Base-by-base conservation (phyloP, 2,888 invertebrate genomes). In the Dyspetes luteomarginatus region DNA sequence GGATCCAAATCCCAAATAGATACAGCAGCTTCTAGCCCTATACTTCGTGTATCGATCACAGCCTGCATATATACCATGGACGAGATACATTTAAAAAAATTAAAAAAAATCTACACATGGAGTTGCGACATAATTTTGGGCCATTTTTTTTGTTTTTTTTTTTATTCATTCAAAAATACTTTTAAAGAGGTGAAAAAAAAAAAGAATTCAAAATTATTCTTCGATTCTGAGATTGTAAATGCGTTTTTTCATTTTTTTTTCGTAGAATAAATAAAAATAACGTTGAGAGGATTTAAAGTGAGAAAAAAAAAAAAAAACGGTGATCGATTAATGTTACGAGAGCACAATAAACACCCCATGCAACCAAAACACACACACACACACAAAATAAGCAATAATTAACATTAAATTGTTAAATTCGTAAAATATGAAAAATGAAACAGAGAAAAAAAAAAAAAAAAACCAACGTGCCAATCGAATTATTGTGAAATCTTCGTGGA, bases 1-100 rank as follows among this genome's bases (percentile, higher is more conserved):
- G 96, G 95, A 94, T 97, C 97, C 95, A 95, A 96, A 94, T 97
- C 97, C 96, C 96, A 97, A 91, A 96, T 93, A 92, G 95, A 95
- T 92, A 96, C 93, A 92, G 93, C 94, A 92, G 96, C 92, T 93
- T 94, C 94, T 93, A 97, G 96, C 91, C 95, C 94, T 93, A 95
- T 94, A 92, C 94, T 84, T 80, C 83, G 94, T 90, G 96, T 95
- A 93, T 94, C 95, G 93, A 97, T 94, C 93, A 95, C 93, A 90
- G 96, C 96, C 97, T 97, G 93, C 87, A 83, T 84, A 72, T n/a
- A n/a, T 78, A 85, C 67, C 75, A 19, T 68, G 73, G 60, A 79
- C 45, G 67, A 74, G 71, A 78, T 62, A 74, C 65, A 71, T 71
- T n/a, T n/a, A n/a, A n/a, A n/a, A n/a, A n/a, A n/a, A n/a, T n/a